Conservation (phyloP, 2,888 invertebrate species). For the Dusona sp. region DNA sequence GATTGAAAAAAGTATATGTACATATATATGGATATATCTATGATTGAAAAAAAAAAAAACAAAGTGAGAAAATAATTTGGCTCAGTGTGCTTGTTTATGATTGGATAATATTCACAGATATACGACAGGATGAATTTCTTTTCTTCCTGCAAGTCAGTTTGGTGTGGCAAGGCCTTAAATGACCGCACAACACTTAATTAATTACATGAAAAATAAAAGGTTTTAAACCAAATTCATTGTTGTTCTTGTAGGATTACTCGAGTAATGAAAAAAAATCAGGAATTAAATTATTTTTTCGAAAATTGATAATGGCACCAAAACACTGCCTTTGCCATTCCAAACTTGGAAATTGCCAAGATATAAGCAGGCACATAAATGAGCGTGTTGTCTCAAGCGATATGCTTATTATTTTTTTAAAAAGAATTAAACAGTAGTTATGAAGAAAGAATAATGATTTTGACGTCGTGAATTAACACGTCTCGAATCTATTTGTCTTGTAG, state of each 20-base stretch:
- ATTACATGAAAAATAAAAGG: conserved; percentile 30
- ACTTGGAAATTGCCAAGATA: conserved; percentile 89
- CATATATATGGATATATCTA: too few species aligned
- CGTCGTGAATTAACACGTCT: conserved; percentile 54
- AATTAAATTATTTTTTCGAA: conserved; percentile 53
- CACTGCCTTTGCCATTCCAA: conserved; percentile 89
- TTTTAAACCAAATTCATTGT: conserved; percentile 37
- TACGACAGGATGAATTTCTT: conserved; percentile 65
- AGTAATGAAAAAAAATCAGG: conserved; percentile 47
- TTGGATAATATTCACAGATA: conserved; percentile 73
- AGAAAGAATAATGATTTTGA: conserved; percentile 10
- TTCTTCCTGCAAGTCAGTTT: conserved; percentile 82
- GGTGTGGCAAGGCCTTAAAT: conserved; percentile 86
- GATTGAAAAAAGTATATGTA: too few species aligned
- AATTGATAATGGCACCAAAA: conserved; percentile 87
- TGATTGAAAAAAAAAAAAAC: too few species aligned
- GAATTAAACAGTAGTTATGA: conserved; percentile 1
- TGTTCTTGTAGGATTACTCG: conserved; percentile 44
- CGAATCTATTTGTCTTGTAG: conserved; percentile 60
- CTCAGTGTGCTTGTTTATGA: conserved; percentile 86
- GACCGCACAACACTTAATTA: conserved; percentile 80
- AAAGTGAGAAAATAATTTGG: conserved; percentile 77
- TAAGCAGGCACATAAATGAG: conserved; percentile 86
- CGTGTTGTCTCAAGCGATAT: conserved; percentile 71
- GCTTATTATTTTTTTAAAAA: conserved; percentile 42